Evolutionary conservation across 2,888 invertebrate species (phyloP), one percentile per base, ranked within the genome.

Genomic region (Emesis furor): DNA sequence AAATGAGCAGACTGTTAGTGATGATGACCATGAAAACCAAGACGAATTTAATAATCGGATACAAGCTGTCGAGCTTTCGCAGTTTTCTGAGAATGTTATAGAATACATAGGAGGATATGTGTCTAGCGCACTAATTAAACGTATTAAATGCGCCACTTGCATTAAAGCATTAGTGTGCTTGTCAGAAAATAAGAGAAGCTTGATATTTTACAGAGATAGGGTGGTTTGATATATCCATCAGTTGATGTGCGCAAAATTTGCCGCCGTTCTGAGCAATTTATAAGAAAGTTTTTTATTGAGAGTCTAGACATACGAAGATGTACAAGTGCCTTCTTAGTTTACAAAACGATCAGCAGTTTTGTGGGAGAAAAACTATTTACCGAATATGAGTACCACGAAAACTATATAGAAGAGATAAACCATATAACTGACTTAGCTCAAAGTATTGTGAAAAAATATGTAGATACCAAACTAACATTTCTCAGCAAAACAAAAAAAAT

Each of bases 261-360:
- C 32, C 32, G 65, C 17, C 65, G 65, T 65, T n/a, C 65, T 3
- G 65, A 65, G 65, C 4, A 65, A 65, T 65, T 17, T 51, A 51
- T 51, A 73, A 24, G 24, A 24, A 24, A 24, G 24, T 24, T 24
- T 24, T 24, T 24, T 24, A 24, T 24, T 24, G 24, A 24, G 24
- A 24, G 24, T 24, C 24, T 24, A 1, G 24, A 24, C 24, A 24
- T 24, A 12, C 10, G 46, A 76, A 42, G 51, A 46, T 35, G 8
- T 42, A 62, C 39, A 75, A 68, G 71, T 62, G 62, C 39, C 32
- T 42, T 46, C 72, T 72, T 72, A 72, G 51, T 39, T 17, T 24
- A 6, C 17, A 51, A 51, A 46, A 46, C 12, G 12, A 7, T 51
- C 8, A 51, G 51, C 51, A 51, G 51, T 51, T 51, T 51, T 51